A percentile compares a stretch with the other conserved stretches of the same genome.
Conservation (phyloP, 1,140 invertebrate genomes). For the Drosophila lini region DNA sequence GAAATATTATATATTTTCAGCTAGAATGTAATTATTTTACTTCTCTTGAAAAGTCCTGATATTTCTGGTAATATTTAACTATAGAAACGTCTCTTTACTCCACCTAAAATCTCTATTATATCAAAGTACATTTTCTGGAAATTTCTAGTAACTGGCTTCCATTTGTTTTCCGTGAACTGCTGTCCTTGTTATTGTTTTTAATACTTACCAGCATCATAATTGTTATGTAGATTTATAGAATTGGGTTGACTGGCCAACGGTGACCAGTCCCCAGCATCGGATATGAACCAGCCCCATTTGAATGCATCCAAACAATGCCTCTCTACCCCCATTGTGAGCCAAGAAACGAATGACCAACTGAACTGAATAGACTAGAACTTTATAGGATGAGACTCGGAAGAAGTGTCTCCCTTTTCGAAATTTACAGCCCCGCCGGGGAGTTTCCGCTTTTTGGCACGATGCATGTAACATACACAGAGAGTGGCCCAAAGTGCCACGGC, state of each 20-base stretch:
- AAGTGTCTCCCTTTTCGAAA: constrained; percentile 23
- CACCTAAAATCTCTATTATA: background rate
- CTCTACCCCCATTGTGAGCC: constrained; percentile 18
- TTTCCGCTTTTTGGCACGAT: constrained; percentile 43
- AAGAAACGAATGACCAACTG: constrained; percentile 53
- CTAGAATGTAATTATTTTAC: no score
- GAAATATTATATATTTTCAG: background rate
- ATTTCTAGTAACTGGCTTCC: background rate
- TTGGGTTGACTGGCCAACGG: constrained; percentile 53
- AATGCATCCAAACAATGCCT: constrained; percentile 33
- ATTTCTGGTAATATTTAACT: background rate
- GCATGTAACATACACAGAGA: constrained; percentile 8
- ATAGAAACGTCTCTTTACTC: background rate
- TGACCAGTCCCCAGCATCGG: constrained; percentile 48
- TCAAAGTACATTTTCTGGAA: background rate
- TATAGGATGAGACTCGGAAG: constrained; percentile 24
- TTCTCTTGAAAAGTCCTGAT: no score
- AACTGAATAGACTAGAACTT: constrained; percentile 43
- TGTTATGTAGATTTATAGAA: constrained; percentile 80
- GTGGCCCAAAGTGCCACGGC: constrained; percentile 55
- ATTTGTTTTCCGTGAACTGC: background rate
- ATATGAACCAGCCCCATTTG: constrained; percentile 46
- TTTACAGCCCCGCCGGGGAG: constrained; percentile 19
- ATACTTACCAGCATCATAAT: constrained; percentile 73
- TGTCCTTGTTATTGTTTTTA: constrained; percentile 66